Conservation (phyloP, 2,113 vertebrate genomes). For the Jacana jacana region DNA sequence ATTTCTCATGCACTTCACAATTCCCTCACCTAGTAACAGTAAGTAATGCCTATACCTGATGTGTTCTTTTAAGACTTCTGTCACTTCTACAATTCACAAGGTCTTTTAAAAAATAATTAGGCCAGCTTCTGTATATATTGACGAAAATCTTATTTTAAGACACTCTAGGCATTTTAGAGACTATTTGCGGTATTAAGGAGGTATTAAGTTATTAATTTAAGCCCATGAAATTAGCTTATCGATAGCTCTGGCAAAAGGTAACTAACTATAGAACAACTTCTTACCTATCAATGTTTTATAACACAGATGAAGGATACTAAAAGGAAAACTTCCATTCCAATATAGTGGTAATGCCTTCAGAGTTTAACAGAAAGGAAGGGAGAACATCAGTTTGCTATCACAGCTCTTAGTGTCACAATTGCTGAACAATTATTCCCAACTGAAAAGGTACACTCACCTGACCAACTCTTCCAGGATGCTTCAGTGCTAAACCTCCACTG, state of each 20-base stretch:
- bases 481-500: conserved; percentile 96
- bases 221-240: not conserved
- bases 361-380: not conserved
- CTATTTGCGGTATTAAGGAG: not conserved
- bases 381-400: not conserved
- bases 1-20: not conserved
- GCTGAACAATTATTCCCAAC: not conserved
- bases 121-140: not conserved
- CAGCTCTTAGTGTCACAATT: not conserved
- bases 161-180: not conserved
- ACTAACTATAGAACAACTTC: not conserved
- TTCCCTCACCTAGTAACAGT: not conserved
- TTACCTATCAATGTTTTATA: not conserved
- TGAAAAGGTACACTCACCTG: conserved; percentile 78
- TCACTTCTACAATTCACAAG: not conserved
- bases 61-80: not conserved
- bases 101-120: not conserved
- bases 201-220: too few relatives aligned
- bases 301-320: not conserved
- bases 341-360: not conserved
- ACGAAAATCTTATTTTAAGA: not conserved
- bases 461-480: conserved; percentile 96
- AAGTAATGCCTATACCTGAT: not conserved
- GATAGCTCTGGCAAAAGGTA: not conserved
- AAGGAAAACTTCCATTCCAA: not conserved